A percentile compares a stretch with the other conserved stretches of the same genome.
Conservation (phyloP, 2,113 vertebrate genomes). For the Natator depressus region DNA sequence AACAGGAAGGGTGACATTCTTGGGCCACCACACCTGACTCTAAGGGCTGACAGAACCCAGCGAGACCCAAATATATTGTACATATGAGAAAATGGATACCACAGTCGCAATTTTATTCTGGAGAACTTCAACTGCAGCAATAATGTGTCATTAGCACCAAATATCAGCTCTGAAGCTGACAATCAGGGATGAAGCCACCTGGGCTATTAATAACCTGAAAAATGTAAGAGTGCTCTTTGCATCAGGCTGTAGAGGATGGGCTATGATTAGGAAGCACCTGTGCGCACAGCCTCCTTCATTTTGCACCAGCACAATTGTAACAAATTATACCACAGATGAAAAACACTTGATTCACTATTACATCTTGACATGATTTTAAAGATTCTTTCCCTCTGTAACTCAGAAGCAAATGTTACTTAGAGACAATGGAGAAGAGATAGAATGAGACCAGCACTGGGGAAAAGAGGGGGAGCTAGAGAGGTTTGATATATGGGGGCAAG, state of each 20-base stretch:
- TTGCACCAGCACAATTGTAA: not conserved
- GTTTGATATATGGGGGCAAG: not conserved
- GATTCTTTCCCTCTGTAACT: fast-evolving
- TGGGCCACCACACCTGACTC: not conserved
- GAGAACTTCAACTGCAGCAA: not conserved
- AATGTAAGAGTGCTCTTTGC: not conserved
- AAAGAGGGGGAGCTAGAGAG: not conserved
- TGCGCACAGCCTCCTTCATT: not conserved
- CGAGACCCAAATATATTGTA: fast-evolving
- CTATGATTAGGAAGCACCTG: not conserved
- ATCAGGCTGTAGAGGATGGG: not conserved
- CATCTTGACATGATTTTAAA: not conserved
- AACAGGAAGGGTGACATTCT: not conserved
- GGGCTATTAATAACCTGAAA: not conserved
- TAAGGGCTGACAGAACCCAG: not conserved
- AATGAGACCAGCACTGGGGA: not conserved
- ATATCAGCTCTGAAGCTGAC: not conserved
- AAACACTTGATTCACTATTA: fast-evolving
- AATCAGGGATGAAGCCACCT: not conserved
- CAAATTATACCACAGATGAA: not conserved
- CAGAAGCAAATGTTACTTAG: not conserved
- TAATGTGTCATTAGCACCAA: not conserved
- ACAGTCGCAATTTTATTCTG: not conserved
- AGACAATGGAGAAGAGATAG: not conserved
- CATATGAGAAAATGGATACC: fast-evolving